Percentiles rank a stretch among this genome's conserved stretches.
Conservation (phyloP, 2,797 vertebrate species). For the Acestrorhynchus altus region DNA sequence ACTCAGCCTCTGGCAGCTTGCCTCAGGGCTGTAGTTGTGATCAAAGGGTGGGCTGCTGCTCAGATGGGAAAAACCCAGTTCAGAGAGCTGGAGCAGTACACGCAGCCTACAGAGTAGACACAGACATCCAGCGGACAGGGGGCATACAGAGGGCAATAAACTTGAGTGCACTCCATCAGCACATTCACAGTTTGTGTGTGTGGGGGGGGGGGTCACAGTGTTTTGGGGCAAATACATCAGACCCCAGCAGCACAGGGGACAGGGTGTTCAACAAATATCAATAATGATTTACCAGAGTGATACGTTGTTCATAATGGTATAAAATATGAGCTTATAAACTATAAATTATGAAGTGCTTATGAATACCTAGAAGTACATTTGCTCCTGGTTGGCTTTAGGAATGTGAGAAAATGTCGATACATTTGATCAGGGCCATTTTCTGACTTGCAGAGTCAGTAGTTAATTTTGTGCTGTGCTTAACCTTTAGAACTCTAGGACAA, state of each 20-base stretch:
- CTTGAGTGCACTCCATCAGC: constrained; percentile 24
- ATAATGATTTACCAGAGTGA: no score
- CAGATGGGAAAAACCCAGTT: constrained; percentile 49
- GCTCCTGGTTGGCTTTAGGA: no score
- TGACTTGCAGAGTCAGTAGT: no score
- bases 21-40: constrained; percentile 45
- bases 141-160: constrained; percentile 31
- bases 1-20: constrained; percentile 22
- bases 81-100: constrained; percentile 31
- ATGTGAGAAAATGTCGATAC: no score
- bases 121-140: constrained; percentile 21
- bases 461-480: no score
- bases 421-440: no score
- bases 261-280: no score
- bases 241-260: not conserved
- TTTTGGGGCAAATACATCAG: not conserved
- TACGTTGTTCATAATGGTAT: no score
- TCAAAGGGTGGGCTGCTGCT: constrained; percentile 49
- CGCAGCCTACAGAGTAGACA: constrained; percentile 25
- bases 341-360: no score
- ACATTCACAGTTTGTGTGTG: constrained; percentile 17
- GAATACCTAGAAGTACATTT: no score
- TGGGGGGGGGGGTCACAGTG: not conserved
- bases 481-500: no score
- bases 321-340: no score